phyloP scores from a whole-genome alignment of 2,797 vertebrate species.

The Eupleurogrammus muticus region DNA sequence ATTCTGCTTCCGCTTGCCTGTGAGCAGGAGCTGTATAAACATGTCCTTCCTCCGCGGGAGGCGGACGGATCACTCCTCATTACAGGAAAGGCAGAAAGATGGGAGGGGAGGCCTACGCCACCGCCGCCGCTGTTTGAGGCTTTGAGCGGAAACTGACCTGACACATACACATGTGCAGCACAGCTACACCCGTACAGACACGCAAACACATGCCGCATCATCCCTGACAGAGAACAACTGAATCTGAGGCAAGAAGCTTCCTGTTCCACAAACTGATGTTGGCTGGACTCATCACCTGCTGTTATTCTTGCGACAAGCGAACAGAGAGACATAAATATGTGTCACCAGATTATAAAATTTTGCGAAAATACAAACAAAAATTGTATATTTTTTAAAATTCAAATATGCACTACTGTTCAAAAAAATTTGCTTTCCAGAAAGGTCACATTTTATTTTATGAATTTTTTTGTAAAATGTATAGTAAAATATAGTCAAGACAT shows the following conservation, averaged over 20 bases:
- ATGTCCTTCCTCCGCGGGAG: conserved; percentile 76
- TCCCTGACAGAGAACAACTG: conserved; percentile 19
- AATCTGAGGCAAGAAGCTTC: conserved; percentile 6
- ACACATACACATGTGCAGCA: not conserved
- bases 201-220: not conserved
- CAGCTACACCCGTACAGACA: not conserved
- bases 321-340: too few relatives aligned
- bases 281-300: too few relatives aligned
- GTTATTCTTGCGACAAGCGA: too few relatives aligned
- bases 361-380: too few relatives aligned
- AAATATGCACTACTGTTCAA: too few relatives aligned
- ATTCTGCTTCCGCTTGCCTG: conserved; percentile 74
- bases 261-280: not conserved
- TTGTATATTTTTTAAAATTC: too few relatives aligned
- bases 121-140: conserved; percentile 49
- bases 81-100: conserved; percentile 63
- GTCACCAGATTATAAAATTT: too few relatives aligned
- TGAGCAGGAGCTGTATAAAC: conserved; percentile 82
- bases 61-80: conserved; percentile 80
- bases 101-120: conserved; percentile 49
- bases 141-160: conserved; percentile 44
- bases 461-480: too few relatives aligned
- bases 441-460: too few relatives aligned
- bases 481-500: too few relatives aligned
- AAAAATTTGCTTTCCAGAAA: too few relatives aligned